phyloP scores from a whole-genome alignment of 2,113 vertebrate species.

The Hemicordylus capensis region DNA sequence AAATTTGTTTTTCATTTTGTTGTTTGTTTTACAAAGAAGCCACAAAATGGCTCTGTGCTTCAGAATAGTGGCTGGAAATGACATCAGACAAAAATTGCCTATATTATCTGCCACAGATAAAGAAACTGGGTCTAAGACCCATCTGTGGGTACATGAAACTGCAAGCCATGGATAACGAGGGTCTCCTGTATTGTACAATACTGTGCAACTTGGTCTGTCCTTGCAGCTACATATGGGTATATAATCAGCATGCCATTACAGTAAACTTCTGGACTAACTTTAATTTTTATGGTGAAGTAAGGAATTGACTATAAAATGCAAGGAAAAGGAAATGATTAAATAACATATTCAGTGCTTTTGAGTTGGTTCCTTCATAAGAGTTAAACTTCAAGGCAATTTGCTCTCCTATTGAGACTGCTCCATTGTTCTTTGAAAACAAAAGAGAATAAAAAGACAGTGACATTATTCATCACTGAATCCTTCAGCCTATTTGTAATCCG shows the following conservation, averaged over 20 bases:
- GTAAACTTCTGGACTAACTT: conserved; percentile 4
- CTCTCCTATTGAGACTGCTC: conserved; percentile 45
- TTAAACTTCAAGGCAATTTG: conserved; percentile 54
- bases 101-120: too few species aligned
- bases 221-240: background rate
- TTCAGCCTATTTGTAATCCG: conserved; percentile 55
- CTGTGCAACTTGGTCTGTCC: background rate
- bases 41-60: too few species aligned
- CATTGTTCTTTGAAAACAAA: conserved; percentile 52
- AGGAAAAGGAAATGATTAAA: conserved; percentile 2
- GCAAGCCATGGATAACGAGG: too few species aligned
- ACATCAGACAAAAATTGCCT: too few species aligned
- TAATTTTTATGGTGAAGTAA: background rate
- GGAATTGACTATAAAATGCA: conserved; percentile 3
- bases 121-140: too few species aligned
- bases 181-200: too few species aligned
- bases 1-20: too few species aligned
- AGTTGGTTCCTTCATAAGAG: conserved; percentile 14
- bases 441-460: conserved; percentile 16
- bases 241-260: background rate
- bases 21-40: too few species aligned
- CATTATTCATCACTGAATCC: conserved; percentile 43
- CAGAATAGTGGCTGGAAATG: too few species aligned
- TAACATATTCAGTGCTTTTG: conserved; percentile 48
- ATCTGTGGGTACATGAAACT: too few species aligned